Evolutionary conservation across 2,888 invertebrate species (phyloP).

Genomic region (Ariolimax columbianus): DNA sequence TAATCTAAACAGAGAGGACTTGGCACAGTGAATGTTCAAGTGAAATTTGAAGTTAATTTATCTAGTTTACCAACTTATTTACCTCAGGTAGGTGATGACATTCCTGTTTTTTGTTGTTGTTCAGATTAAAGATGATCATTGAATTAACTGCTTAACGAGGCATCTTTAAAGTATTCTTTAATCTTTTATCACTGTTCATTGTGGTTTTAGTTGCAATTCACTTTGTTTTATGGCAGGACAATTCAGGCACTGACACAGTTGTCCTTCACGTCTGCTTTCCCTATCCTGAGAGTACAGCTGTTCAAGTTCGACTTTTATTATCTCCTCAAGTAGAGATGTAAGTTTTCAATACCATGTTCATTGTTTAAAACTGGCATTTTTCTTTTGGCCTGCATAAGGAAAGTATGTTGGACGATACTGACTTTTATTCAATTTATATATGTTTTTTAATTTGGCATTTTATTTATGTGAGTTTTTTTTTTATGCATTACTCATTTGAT

Average conservation of each 20-base stretch:
- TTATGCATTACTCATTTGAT: too few species aligned
- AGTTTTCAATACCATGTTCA: not conserved
- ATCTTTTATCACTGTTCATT: not conserved
- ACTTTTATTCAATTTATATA: too few species aligned
- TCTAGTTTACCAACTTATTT: conserved; percentile 83
- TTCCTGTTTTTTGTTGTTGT: not conserved
- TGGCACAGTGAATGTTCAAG: conserved; percentile 83
- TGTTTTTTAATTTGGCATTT: too few species aligned
- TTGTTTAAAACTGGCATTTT: not conserved
- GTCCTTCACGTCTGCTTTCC: conserved; percentile 83
- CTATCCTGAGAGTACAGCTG: conserved; percentile 78
- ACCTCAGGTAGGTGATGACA: conserved; percentile 64
- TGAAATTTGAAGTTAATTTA: conserved; percentile 84
- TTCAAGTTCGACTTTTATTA: conserved; percentile 80
- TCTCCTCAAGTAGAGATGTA: conserved; percentile 81
- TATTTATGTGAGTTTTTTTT: too few species aligned
- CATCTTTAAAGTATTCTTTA: not conserved
- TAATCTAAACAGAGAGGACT: conserved; percentile 66
- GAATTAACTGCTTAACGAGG: not conserved
- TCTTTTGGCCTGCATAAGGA: not conserved
- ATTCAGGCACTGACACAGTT: conserved; percentile 80
- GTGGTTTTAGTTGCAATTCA: not conserved
- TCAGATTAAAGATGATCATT: not conserved
- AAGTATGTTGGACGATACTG: not conserved
- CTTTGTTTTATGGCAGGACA: conserved; percentile 76